phyloP scores from a whole-genome alignment of 2,888 invertebrate species.

The Drosophila acutilabella region DNA sequence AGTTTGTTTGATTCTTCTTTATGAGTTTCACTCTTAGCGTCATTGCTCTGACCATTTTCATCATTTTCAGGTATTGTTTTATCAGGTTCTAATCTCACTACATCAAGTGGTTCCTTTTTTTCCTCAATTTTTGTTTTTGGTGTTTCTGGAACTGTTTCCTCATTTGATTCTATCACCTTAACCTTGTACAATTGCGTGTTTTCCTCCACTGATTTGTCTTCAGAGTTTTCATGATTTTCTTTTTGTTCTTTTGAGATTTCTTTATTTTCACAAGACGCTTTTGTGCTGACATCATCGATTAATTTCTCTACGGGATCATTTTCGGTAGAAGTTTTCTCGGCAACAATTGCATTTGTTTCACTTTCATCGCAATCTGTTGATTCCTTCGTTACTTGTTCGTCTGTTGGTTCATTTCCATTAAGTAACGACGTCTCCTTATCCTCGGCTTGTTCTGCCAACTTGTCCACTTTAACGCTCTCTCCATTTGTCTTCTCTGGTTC shows the following conservation, averaged over 20 bases:
- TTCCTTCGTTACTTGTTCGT: slow-evolving; percentile 1
- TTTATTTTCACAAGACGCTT: slow-evolving; percentile 13
- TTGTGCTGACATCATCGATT: slow-evolving; percentile 3
- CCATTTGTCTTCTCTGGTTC: slow-evolving; percentile 67
- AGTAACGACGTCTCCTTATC: slow-evolving; percentile 2
- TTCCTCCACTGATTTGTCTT: slow-evolving; percentile 12
- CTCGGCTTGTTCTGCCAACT: slow-evolving; percentile 1
- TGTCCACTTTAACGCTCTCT: slow-evolving; percentile 36
- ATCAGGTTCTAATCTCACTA: slow-evolving; percentile 4
- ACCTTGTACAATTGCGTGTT: slow-evolving; percentile 23
- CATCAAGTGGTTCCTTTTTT: neutral
- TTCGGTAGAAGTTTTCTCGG: slow-evolving; percentile 1
- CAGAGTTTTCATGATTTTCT: slow-evolving; percentile 18
- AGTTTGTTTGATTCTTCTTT: neutral
- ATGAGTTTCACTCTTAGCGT: neutral
- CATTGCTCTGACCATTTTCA: slow-evolving; percentile 4
- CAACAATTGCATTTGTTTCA: slow-evolving; percentile 5
- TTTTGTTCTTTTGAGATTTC: slow-evolving; percentile 48
- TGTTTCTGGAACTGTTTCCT: slow-evolving; percentile 16
- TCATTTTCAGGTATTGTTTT: neutral
- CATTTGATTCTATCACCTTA: slow-evolving; percentile 34
- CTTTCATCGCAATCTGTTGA: slow-evolving; percentile 1
- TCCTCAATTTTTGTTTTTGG: slow-evolving; percentile 10
- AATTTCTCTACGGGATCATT: neutral
- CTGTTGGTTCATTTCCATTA: slow-evolving; percentile 35